Percentiles rank a stretch among this genome's conserved stretches.
phyloP scores from a whole-genome alignment of 2,113 vertebrate genomes.

The Malurus melanocephalus region DNA sequence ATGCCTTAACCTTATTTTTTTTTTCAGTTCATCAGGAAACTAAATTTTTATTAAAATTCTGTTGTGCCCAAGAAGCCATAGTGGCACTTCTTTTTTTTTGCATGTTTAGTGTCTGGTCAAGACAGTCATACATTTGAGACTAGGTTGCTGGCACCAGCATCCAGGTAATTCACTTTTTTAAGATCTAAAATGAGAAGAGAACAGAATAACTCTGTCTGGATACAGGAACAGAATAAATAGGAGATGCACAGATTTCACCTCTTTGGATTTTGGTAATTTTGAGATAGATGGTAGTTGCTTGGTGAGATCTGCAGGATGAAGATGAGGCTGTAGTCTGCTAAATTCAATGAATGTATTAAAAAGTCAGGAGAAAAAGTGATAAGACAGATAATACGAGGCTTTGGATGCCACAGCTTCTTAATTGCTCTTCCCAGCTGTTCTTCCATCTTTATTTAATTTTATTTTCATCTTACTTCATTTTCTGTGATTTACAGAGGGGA shows the following conservation, averaged over 20 bases:
- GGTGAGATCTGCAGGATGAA: background rate
- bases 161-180: background rate
- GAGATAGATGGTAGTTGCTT: background rate
- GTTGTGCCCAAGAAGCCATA: background rate
- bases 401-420: background rate
- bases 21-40: background rate
- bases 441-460: background rate
- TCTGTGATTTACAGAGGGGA: background rate
- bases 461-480: background rate
- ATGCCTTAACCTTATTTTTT: background rate
- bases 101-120: background rate
- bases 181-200: background rate
- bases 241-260: too few relatives aligned
- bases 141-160: background rate
- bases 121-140: background rate
- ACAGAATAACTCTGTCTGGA: background rate
- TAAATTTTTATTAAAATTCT: background rate
- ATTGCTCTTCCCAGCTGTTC: background rate
- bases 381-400: background rate
- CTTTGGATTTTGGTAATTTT: background rate
- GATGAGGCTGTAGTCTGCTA: background rate
- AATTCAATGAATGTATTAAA: background rate
- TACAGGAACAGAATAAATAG: background rate
- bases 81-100: background rate
- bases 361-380: background rate